These are phyloP conservation scores for Platalea minor DNA, from an alignment of 2,797 vertebrate genomes.

Conservation along the genomic window DNA sequence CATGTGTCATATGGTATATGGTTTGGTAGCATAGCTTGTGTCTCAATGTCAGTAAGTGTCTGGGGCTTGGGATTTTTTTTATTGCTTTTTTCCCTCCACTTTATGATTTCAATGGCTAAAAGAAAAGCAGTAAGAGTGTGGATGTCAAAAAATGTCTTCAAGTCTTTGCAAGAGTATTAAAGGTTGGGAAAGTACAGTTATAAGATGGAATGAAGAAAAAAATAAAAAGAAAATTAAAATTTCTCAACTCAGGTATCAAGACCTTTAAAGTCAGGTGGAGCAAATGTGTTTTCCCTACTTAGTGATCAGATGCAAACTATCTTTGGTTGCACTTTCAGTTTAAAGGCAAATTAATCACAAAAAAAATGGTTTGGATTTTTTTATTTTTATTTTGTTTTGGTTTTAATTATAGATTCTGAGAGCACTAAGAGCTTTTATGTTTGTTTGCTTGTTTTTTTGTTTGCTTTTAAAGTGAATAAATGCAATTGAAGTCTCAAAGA, in stretches of 20 bases:
- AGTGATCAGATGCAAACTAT: not conserved
- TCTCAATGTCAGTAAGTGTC: not conserved
- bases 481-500: not conserved
- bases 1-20: constrained; percentile 3
- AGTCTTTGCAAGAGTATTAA: not conserved
- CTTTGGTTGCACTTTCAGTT: not conserved
- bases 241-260: not conserved
- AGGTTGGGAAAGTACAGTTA: not conserved
- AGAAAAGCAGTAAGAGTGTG: not conserved
- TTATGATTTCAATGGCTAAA: not conserved
- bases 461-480: not conserved
- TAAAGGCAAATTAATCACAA: not conserved
- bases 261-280: not conserved
- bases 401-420: not conserved
- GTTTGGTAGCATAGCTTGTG: not conserved
- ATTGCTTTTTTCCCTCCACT: not conserved
- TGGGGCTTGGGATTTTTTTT: not conserved
- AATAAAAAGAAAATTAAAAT: not conserved
- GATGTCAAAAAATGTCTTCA: not conserved
- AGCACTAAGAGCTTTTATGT: not conserved
- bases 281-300: not conserved
- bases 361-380: accelerated
- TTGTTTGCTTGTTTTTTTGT: not conserved
- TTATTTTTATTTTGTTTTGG: not conserved
- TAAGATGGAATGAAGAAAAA: not conserved